A percentile compares a stretch with the other conserved stretches of the same genome.
Conservation (phyloP, 2,113 vertebrate genomes). For the Pelecanoides urinatrix region DNA sequence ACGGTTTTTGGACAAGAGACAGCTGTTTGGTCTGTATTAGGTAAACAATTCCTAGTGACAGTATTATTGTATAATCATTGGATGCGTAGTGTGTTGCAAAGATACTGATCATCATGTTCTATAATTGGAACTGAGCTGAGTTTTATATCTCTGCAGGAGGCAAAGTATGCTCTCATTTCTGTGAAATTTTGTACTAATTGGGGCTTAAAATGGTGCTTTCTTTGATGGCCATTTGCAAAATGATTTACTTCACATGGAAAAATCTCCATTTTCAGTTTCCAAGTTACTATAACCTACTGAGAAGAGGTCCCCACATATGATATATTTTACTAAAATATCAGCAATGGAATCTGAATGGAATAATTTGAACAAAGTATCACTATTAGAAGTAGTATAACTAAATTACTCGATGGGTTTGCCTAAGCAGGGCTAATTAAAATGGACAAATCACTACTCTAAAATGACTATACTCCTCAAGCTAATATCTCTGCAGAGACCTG, state of each 20-base stretch:
- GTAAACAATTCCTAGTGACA: neutral
- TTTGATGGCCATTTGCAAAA: slow-evolving; percentile 2
- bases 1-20: neutral
- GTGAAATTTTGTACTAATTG: slow-evolving; percentile 23
- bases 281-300: neutral
- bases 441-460: slow-evolving; percentile 27
- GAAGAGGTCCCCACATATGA: neutral
- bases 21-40: neutral
- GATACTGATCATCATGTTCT: neutral
- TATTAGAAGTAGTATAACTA: slow-evolving; percentile 26
- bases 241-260: neutral
- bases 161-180: slow-evolving; percentile 16
- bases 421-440: slow-evolving; percentile 35
- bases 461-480: neutral
- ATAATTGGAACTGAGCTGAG: slow-evolving; percentile 13
- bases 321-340: neutral
- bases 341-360: neutral
- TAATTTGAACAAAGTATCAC: slow-evolving; percentile 33
- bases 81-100: neutral
- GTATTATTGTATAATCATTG: neutral
- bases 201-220: neutral
- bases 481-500: slow-evolving; percentile 12
- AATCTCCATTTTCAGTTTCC: neutral
- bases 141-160: slow-evolving; percentile 37
- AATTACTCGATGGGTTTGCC: slow-evolving; percentile 6